Evolutionary conservation across 2,888 invertebrate species (phyloP), one percentile per base, ranked within the genome.

Genomic region (Blomia tropicalis): DNA sequence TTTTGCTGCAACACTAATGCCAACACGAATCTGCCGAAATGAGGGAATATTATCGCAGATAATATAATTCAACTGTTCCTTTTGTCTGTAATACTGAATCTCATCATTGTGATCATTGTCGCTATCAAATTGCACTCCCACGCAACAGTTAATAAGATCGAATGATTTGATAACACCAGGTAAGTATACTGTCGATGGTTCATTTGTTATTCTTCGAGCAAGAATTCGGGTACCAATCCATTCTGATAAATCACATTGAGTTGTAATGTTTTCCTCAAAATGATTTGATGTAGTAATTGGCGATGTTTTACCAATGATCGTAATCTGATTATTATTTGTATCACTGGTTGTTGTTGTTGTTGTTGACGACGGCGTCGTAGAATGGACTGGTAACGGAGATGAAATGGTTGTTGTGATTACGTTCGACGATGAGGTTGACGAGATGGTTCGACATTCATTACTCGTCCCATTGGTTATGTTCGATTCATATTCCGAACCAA

Each of bases 31-130:
- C 77, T 89, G 85, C 60, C 69, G 71, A 17, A 80, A 71, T 82
- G 85, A 72, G 32, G 93, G 93, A 75, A 88, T 86, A 68, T 90
- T 88, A 74, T 95, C 93, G 58, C 66, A 65, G n/a, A 67, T 64
- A n/a, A 67, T 66, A 41, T 54, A 32, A 30, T 17, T 27, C 4
- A 19, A 22, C 2, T 29, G 30, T 7, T 7, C n/a, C 1, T n/a
- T 22, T 5, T 11, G 4, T n/a, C n/a, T n/a, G 36, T 61, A 61
- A 41, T 61, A 61, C 17, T 61, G 19, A 27, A 54, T 54, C 22
- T 54, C 14, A 23, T 44, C 43, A 29, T 11, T 7, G 3, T 32
- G 4, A n/a, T 30, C 43, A 59, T 44, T 36, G 11, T 22, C 36
- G 17, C 22, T 4, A 23, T 61, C 61, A 53, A 61, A 61, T 2